Evolutionary conservation across 35 echinoderm and acorn worm genomes (phyloP), one percentile per base, ranked within the genome.

Genomic region (Nesometra sesokonis): DNA sequence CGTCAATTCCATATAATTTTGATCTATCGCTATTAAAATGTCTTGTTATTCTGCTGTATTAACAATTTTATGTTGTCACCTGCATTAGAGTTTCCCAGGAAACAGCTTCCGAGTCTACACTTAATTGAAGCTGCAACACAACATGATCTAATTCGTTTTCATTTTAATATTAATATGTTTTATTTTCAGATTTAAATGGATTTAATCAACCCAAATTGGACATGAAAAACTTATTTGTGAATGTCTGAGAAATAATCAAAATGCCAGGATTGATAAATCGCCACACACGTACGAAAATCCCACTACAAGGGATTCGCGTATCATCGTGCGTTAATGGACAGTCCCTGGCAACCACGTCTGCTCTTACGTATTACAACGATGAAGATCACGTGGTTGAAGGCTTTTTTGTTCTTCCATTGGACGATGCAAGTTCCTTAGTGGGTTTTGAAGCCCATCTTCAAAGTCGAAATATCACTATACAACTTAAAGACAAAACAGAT

Each of bases 381-480:
- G 96, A 99, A 52, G 96, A 99, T 83, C 96, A 99, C 76, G 90
- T 99, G 1, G 96, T 99, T 13, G 96, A 99, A 79, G 96, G 96
- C 0, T 85, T 99, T 4, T 99, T 94, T 76, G 89, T 90, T 39
- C 84, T 99, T 46, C 85, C 87, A 8, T 80, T 99, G 37, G 85
- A 94, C 79, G 93, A 99, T 35, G 77, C 89, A 7, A 92, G 90
- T 32, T 91, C 90, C 8, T 87, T 99, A 11, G 91, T 93, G 38
- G 93, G 93, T 34, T 99, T 99, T 78, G 96, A 99, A 77, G 96
- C 96, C 36, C 86, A 93, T 46, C 90, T 97, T 81, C 89, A 94
- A 79, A 87, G 85, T 13, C 57, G 96, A 23, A 94, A 84, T 33
- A 94, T 94, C 38, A 88, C 90, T 0, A 89, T 93, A 17, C 96